Percentiles rank a stretch among this genome's conserved stretches.
phyloP scores from a whole-genome alignment of 2,113 vertebrate genomes.

The Platysternon megacephalum region DNA sequence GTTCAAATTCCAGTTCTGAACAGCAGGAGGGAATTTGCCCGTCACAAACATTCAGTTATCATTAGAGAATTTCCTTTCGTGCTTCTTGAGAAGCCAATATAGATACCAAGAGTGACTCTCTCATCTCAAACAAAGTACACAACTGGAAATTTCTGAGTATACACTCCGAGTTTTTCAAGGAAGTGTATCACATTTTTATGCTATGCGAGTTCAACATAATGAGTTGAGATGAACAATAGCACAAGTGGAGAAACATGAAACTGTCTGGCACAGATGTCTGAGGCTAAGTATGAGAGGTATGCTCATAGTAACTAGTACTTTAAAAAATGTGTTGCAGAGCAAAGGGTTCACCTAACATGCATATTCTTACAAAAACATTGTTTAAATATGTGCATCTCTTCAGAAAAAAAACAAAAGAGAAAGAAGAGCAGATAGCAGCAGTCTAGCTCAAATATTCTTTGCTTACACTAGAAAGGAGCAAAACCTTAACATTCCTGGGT shows the following conservation, averaged over 20 bases:
- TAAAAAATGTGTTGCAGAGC: neutral
- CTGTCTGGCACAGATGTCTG: neutral
- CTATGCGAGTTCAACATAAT: conserved; percentile 40
- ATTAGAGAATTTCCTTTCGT: conserved; percentile 64
- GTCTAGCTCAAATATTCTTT: neutral
- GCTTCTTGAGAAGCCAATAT: conserved; percentile 51
- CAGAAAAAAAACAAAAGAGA: neutral
- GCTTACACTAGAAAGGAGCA: neutral
- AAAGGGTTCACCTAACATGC: neutral
- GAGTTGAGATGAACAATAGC: conserved; percentile 55
- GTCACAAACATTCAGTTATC: conserved; percentile 57
- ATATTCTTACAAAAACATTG: neutral
- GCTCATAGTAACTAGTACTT: neutral
- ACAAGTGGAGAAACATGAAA: neutral
- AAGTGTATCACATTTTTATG: conserved; percentile 50
- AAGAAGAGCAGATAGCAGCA: neutral
- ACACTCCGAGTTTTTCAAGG: conserved; percentile 41
- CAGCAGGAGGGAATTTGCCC: conserved; percentile 63
- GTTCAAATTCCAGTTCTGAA: conserved; percentile 64
- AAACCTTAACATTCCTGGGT: neutral
- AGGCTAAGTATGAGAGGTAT: neutral
- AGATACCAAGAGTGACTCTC: conserved; percentile 38
- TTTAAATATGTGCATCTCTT: neutral
- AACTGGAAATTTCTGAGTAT: conserved; percentile 9
- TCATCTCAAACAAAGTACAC: conserved; percentile 57